Conservation (phyloP, 2,113 vertebrate species). For the Indri indri region DNA sequence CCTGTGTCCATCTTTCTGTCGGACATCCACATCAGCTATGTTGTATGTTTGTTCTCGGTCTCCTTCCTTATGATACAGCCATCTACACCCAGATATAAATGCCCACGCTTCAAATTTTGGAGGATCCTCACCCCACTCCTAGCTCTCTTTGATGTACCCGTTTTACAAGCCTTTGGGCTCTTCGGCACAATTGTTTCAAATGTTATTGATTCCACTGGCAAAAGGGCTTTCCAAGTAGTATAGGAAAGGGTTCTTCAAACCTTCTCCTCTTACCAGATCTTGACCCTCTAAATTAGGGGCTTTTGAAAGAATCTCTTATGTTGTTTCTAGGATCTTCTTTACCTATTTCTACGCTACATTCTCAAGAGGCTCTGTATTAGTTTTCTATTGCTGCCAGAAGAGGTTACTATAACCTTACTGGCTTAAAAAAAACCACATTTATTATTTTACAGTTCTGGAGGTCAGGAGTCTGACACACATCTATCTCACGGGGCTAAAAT, state of each 20-base stretch:
- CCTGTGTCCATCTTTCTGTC: not conserved
- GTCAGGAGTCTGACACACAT: not conserved
- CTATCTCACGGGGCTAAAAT: not conserved
- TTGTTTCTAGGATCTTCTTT: not conserved
- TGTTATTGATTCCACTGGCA: not conserved
- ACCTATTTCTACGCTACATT: not conserved
- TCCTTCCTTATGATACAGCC: not conserved
- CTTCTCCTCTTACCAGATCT: not conserved
- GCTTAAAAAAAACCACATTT: not conserved
- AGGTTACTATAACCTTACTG: not conserved
- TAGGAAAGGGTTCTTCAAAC: not conserved
- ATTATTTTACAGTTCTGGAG: not conserved
- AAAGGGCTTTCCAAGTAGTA: not conserved
- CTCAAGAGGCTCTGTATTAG: not conserved
- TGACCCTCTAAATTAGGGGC: not conserved
- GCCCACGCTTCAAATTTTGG: not conserved
- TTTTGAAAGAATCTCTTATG: not conserved
- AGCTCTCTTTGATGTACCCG: not conserved
- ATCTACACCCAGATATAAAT: not conserved
- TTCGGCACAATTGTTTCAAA: not conserved
- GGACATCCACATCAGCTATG: not conserved
- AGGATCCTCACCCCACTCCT: not conserved
- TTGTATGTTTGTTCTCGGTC: not conserved
- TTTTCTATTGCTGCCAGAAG: not conserved
- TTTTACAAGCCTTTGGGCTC: not conserved